Evolutionary conservation across 2,113 vertebrate genomes (phyloP).

Genomic region (Vimba vimba): DNA sequence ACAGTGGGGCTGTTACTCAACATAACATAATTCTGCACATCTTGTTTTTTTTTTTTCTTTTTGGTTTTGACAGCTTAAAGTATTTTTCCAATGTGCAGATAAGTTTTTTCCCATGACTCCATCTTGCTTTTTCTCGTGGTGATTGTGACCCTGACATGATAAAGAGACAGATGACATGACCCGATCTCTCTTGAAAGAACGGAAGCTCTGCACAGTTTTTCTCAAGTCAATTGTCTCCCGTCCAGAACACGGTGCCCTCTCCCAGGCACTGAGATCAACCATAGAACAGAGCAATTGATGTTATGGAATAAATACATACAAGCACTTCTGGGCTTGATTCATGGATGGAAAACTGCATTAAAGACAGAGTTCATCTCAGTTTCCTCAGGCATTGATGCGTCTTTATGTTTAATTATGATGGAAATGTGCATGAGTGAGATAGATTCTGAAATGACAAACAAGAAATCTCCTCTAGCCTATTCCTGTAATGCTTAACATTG

Average conservation of each 20-base stretch:
- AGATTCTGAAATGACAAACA: slow-evolving; percentile 1
- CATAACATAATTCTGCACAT: slow-evolving; percentile 9
- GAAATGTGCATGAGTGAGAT: background rate
- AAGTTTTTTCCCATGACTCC: slow-evolving; percentile 22
- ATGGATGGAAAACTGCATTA: slow-evolving; percentile 55
- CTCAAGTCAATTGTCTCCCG: background rate
- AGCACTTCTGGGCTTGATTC: slow-evolving; percentile 40
- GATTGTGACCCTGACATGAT: slow-evolving; percentile 2
- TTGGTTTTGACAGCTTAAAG: background rate
- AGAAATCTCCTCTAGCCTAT: background rate
- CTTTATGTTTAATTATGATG: slow-evolving; percentile 32
- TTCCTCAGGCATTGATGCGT: slow-evolving; percentile 5
- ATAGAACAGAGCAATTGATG: slow-evolving; percentile 29
- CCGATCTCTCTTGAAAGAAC: background rate
- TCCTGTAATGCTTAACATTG: slow-evolving; percentile 11
- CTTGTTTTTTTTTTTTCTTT: background rate
- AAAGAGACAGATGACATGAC: slow-evolving; percentile 4
- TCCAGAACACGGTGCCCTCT: background rate
- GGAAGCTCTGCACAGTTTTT: background rate
- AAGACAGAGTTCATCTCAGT: slow-evolving; percentile 42
- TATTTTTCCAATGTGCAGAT: slow-evolving; percentile 19
- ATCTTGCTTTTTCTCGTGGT: background rate
- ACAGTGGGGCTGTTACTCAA: background rate
- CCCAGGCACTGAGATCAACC: background rate
- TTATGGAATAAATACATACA: slow-evolving; percentile 41